These are phyloP conservation scores for Cephus pygmeus DNA, from an alignment of 2,888 invertebrate genomes.

Conservation along the genomic window DNA sequence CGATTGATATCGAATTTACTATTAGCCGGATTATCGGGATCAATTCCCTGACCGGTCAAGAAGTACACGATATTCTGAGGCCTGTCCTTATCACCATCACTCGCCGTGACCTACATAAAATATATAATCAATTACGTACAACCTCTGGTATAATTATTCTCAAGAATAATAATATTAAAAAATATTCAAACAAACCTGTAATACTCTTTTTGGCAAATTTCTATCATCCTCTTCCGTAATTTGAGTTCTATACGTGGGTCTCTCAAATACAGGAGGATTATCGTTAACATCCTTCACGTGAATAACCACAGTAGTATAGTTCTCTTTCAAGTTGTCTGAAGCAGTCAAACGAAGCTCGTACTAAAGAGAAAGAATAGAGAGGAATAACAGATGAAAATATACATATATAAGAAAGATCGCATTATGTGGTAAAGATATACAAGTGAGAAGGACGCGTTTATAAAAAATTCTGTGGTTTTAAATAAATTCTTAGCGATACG, in stretches of 20 bases:
- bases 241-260: conserved; percentile 93
- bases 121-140: conserved; percentile 5
- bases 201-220: conserved; percentile 91
- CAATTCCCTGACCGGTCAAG: conserved; percentile 94
- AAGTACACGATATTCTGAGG: conserved; percentile 96
- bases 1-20: conserved; percentile 97
- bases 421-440: neutral
- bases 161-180: neutral
- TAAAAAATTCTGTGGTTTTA: neutral
- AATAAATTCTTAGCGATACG: neutral
- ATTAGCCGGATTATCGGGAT: conserved; percentile 93
- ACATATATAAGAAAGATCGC: conserved; percentile 10
- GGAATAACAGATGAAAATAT: neutral
- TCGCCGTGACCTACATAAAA: conserved; percentile 85
- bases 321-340: conserved; percentile 96
- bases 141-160: neutral
- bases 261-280: conserved; percentile 96
- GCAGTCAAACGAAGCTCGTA: conserved; percentile 95
- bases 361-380: conserved; percentile 66
- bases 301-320: conserved; percentile 96
- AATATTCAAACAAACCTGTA: conserved; percentile 75
- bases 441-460: neutral
- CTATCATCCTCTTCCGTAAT: conserved; percentile 96
- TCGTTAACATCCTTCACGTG: conserved; percentile 98
- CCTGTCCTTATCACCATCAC: conserved; percentile 95